Percentiles rank a stretch among this genome's conserved stretches.
Conservation (phyloP, 2,888 invertebrate genomes). For the Busseola fusca region DNA sequence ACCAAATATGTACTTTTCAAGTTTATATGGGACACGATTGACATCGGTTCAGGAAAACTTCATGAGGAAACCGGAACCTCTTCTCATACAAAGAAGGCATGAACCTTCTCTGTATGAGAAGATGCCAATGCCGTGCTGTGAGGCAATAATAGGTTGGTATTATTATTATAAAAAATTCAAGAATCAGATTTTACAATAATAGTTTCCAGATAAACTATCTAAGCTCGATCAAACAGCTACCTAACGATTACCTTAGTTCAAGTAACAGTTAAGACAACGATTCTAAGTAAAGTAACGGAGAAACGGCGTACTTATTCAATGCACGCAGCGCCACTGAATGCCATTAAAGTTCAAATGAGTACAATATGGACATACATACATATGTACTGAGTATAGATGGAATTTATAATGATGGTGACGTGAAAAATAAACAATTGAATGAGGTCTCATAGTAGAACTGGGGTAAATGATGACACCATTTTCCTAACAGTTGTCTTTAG, state of each 20-base stretch:
- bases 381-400: constrained; percentile 10
- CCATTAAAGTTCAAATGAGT: constrained; percentile 46
- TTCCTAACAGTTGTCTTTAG: neutral
- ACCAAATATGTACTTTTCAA: neutral
- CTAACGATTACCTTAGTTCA: constrained; percentile 31
- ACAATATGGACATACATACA: constrained; percentile 29
- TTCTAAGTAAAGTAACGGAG: constrained; percentile 56
- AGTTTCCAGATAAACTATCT: neutral
- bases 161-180: neutral
- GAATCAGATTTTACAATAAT: neutral
- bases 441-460: neutral
- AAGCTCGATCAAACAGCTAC: neutral
- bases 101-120: neutral
- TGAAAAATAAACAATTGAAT: constrained; percentile 7
- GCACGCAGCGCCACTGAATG: constrained; percentile 45
- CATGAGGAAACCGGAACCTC: neutral
- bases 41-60: neutral
- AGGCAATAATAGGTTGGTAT: neutral
- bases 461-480: neutral
- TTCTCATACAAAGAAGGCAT: too few relatives aligned
- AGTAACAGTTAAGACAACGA: constrained; percentile 43
- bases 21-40: neutral
- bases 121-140: neutral
- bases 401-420: constrained; percentile 12
- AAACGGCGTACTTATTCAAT: constrained; percentile 58